Evolutionary conservation across 1,140 invertebrate genomes (phyloP), one percentile per base, ranked within the genome.

Genomic region (Drosophila willistoni): DNA sequence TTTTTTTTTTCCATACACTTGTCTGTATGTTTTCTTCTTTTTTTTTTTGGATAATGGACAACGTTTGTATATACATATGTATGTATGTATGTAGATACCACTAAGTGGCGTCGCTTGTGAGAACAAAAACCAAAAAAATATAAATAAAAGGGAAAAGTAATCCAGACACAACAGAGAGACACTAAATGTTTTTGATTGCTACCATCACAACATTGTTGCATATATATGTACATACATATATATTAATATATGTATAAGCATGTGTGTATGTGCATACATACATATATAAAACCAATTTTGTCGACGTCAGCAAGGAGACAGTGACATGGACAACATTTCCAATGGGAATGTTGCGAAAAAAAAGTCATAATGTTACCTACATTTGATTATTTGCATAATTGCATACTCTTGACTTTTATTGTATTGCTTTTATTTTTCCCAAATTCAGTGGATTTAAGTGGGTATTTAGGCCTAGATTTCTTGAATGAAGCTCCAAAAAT

Each of bases 221-320:
- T 25, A 12, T 33, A 17, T 51, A 19, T 19, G 19, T 19, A 47
- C 5, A 7, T 19, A 19, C 17, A 17, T 10, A 47, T 9, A 17
- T 51, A 61, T 60, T 42, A 17, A 51, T 25, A 19, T 66, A 39
- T 73, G 41, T 57, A 68, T 64, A 33, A 22, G 36, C 7, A 25
- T 25, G 22, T 25, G 22, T 25, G 22, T 25, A 25, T 25, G 9
- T n/a, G 2, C 19, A 22, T 22, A 44, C 19, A 34, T 12, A 22
- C 19, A 22, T 22, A 44, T 29, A 34, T 12, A 22, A 41, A 47
- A 39, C 14, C 29, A 57, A 69, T 76, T 69, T 68, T 34, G 71
- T 25, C 54, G 33, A 71, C 69, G 74, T 77, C 74, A 77, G 74
- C 74, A 77, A 65, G 74, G 62, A 77, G 74, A 68, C 60, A 77